Percentiles rank a stretch among this genome's conserved stretches.
Evolutionary conservation across 2,797 vertebrate species (phyloP).

Genomic region (Ibycter americanus): DNA sequence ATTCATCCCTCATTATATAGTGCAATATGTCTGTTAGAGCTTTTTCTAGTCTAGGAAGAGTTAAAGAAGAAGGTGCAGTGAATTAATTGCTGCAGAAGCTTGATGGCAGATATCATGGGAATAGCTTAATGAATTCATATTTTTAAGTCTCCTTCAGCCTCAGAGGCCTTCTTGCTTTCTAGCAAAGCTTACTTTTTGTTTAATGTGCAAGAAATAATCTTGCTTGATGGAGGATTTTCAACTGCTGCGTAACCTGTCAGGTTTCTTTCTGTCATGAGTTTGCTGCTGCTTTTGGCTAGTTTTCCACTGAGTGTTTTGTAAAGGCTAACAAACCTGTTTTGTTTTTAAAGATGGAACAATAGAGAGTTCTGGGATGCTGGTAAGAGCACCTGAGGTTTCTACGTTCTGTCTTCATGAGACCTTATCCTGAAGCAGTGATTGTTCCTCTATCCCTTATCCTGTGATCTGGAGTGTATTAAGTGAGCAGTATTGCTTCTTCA

Average conservation of each 20-base stretch:
- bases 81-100: not conserved
- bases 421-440: not conserved
- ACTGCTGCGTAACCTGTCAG: not conserved
- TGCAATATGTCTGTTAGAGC: not conserved
- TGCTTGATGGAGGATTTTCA: not conserved
- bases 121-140: constrained; percentile 26
- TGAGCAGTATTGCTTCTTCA: not conserved
- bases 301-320: not conserved
- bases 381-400: not conserved
- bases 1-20: not conserved
- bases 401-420: not conserved
- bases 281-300: not conserved
- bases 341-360: not conserved
- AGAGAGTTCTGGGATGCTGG: not conserved
- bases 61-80: not conserved
- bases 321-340: not conserved
- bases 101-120: not conserved
- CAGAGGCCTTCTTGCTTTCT: constrained; percentile 30
- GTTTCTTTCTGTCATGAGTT: not conserved
- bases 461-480: not conserved
- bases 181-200: constrained; percentile 14
- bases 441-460: not conserved
- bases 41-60: not conserved
- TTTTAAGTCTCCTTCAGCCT: constrained; percentile 21
- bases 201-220: constrained; percentile 43